phyloP scores from a whole-genome alignment of 2,113 vertebrate genomes.

The Cynoglossus semilaevis region DNA sequence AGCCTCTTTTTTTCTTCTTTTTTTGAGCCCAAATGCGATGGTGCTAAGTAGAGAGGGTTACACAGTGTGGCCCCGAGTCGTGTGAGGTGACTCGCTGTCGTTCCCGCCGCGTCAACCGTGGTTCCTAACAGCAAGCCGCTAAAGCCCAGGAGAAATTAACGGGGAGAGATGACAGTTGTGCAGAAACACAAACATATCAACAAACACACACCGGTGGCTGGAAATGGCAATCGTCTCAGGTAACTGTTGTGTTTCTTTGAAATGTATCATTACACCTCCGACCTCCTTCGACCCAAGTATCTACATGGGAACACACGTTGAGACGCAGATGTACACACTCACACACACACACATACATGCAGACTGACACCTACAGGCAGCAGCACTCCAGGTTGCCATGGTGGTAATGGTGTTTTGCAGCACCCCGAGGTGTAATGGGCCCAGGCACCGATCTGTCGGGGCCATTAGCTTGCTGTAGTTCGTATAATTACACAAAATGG shows the following conservation, averaged over 20 bases:
- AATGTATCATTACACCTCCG: conserved; percentile 30
- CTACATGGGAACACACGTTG: conserved; percentile 19
- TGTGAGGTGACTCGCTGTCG: conserved; percentile 25
- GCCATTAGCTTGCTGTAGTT: conserved; percentile 71
- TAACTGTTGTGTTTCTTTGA: conserved; percentile 32
- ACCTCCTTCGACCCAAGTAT: conserved; percentile 38
- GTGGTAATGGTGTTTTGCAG: conserved; percentile 68
- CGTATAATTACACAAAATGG: conserved; percentile 73
- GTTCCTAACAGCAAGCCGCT: conserved; percentile 21
- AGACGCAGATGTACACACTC: background rate
- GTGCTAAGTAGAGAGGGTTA: conserved; percentile 34
- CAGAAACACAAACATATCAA: conserved; percentile 2
- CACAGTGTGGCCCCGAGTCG: conserved; percentile 24
- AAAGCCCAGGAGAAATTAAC: conserved; percentile 50
- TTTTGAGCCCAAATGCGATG: conserved; percentile 13
- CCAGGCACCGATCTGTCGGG: conserved; percentile 59
- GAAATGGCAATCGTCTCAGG: conserved; percentile 25
- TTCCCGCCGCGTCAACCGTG: conserved; percentile 37
- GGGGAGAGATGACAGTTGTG: conserved; percentile 47
- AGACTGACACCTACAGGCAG: conserved; percentile 30
- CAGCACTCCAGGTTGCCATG: conserved; percentile 32
- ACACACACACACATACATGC: conserved; percentile 5
- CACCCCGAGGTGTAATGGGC: conserved; percentile 68
- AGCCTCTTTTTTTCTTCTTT: background rate
- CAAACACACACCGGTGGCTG: conserved; percentile 11